These are phyloP conservation scores for Paramormyrops kingsleyae DNA, from an alignment of 2,113 vertebrate genomes.

Conservation along the genomic window DNA sequence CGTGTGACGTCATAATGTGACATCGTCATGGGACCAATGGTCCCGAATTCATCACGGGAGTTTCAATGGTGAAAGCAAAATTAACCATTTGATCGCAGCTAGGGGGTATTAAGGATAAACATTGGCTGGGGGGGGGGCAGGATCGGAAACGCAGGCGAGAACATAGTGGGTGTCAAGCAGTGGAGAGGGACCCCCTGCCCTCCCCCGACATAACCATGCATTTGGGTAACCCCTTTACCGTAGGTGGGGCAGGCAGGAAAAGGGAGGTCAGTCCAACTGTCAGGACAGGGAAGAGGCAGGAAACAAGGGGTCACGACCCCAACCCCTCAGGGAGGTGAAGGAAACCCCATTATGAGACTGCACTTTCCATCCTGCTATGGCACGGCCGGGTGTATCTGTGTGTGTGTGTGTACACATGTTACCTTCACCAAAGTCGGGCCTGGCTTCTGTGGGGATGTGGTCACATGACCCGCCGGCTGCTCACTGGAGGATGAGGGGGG, in stretches of 20 bases:
- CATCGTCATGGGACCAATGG: background rate
- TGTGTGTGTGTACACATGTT: background rate
- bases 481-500: slow-evolving; percentile 26
- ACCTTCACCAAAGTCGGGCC: slow-evolving; percentile 69
- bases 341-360: background rate
- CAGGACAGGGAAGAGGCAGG: background rate
- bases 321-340: background rate
- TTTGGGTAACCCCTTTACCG: background rate
- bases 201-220: background rate
- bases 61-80: background rate
- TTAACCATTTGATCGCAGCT: background rate
- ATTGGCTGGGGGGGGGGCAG: background rate
- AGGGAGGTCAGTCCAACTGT: background rate
- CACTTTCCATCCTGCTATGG: background rate
- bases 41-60: background rate
- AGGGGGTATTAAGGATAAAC: background rate
- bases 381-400: background rate
- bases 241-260: background rate
- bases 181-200: background rate
- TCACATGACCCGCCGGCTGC: slow-evolving; percentile 44
- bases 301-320: background rate
- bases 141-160: background rate
- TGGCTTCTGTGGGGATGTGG: slow-evolving; percentile 54
- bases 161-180: background rate
- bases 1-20: background rate